phyloP scores from a whole-genome alignment of 2,797 vertebrate species.

The Melanotaenia boesemani region DNA sequence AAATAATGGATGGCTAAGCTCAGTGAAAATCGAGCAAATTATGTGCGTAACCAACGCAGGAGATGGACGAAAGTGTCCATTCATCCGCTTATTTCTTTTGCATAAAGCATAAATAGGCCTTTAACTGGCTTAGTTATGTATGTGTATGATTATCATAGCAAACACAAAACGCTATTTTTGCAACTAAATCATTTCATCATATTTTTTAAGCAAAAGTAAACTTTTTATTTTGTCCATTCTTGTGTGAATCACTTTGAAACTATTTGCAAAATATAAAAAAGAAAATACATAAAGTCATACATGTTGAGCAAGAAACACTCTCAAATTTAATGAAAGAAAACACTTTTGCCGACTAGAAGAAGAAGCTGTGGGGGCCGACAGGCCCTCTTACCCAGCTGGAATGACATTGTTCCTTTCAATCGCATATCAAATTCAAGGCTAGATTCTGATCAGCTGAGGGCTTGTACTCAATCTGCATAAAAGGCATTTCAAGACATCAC shows the following conservation, averaged over 20 bases:
- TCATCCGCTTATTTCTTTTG: neutral
- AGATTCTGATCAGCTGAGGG: slow-evolving; percentile 72
- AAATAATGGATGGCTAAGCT: too few relatives aligned
- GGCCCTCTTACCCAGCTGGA: slow-evolving; percentile 46
- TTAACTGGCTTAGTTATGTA: neutral
- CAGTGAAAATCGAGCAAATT: too few relatives aligned
- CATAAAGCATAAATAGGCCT: too few relatives aligned
- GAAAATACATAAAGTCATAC: slow-evolving; percentile 2
- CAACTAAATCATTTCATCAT: neutral
- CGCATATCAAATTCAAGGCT: slow-evolving; percentile 70
- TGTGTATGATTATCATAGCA: neutral
- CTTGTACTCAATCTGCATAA: slow-evolving; percentile 71
- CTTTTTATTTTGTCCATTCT: neutral
- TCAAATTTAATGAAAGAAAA: slow-evolving; percentile 30
- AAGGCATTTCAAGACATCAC: slow-evolving; percentile 62
- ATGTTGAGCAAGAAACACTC: slow-evolving; percentile 22
- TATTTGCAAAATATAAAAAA: neutral
- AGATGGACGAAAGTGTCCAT: too few relatives aligned
- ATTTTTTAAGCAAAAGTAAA: too few relatives aligned
- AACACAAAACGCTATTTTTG: neutral
- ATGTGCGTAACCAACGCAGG: too few relatives aligned
- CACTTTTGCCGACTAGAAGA: slow-evolving; percentile 18
- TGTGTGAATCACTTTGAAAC: neutral
- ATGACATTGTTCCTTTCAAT: slow-evolving; percentile 66
- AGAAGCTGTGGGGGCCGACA: slow-evolving; percentile 54